Conservation (phyloP, 2,113 vertebrate genomes). For the Proterorhinus semilunaris region DNA sequence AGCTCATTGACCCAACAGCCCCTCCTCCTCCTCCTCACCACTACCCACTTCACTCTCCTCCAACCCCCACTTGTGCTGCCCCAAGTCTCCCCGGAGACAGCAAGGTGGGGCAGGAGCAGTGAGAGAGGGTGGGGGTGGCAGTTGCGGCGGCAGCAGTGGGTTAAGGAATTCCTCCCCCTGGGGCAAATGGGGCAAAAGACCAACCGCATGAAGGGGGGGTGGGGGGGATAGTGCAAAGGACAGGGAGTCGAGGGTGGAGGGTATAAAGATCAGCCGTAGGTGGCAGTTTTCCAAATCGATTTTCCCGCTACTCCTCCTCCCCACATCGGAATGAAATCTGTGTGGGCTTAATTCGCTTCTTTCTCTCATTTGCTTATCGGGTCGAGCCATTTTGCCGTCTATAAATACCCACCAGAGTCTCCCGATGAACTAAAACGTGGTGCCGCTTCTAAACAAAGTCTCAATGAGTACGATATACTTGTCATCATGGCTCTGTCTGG, state of each 20-base stretch:
- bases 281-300: constrained; percentile 69
- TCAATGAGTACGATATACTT: too few relatives aligned
- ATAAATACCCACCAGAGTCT: constrained; percentile 54
- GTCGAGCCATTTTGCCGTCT: constrained; percentile 30
- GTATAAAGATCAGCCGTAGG: constrained; percentile 59
- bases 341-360: constrained; percentile 66
- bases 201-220: neutral
- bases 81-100: constrained; percentile 61
- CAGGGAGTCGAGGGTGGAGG: constrained; percentile 47
- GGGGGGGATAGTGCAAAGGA: constrained; percentile 23
- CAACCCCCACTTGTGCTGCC: constrained; percentile 19
- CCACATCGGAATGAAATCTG: constrained; percentile 65
- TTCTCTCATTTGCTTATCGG: constrained; percentile 63
- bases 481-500: too few relatives aligned
- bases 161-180: constrained; percentile 74
- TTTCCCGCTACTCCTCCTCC: constrained; percentile 2
- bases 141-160: constrained; percentile 23
- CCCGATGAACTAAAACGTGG: constrained; percentile 22
- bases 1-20: constrained; percentile 64
- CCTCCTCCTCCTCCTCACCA: constrained; percentile 9
- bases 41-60: constrained; percentile 10
- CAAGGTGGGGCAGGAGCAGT: constrained; percentile 49
- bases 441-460: constrained; percentile 21
- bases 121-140: constrained; percentile 26
- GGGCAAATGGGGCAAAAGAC: constrained; percentile 24